Percentiles rank a stretch among this genome's conserved stretches.
phyloP scores from a whole-genome alignment of 2,113 vertebrate species.

The Otocyon megalotis region DNA sequence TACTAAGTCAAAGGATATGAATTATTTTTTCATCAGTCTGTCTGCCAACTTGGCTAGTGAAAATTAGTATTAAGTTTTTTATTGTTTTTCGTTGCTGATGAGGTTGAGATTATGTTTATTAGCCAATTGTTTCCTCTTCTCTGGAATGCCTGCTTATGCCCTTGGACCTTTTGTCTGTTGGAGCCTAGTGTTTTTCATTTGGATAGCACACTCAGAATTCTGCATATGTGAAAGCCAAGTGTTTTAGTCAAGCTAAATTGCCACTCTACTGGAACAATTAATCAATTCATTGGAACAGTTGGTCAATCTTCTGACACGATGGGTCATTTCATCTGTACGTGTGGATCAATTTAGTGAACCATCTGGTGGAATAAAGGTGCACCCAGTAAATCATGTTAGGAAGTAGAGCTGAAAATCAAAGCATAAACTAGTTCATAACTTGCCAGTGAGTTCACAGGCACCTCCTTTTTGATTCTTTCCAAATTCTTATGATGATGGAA shows the following conservation, averaged over 20 bases:
- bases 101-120: neutral
- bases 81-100: neutral
- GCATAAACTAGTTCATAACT: neutral
- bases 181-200: neutral
- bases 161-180: neutral
- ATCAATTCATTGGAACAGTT: slow-evolving; percentile 52
- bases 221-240: neutral
- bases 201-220: slow-evolving; percentile 4
- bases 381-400: neutral
- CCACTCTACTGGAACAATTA: slow-evolving; percentile 28
- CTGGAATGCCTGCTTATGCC: neutral
- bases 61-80: neutral
- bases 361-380: slow-evolving; percentile 31
- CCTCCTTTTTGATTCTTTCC: slow-evolving; percentile 15
- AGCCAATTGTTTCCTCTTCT: neutral
- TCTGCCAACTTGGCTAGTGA: neutral
- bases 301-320: neutral
- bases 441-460: neutral
- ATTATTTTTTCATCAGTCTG: neutral
- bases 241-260: neutral
- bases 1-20: neutral
- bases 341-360: slow-evolving; percentile 46
- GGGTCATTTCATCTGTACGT: slow-evolving; percentile 14
- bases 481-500: neutral
- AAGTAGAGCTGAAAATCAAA: slow-evolving; percentile 14